Evolutionary conservation across 2,797 vertebrate genomes (phyloP).

Genomic region (Serranus cabrilla): DNA sequence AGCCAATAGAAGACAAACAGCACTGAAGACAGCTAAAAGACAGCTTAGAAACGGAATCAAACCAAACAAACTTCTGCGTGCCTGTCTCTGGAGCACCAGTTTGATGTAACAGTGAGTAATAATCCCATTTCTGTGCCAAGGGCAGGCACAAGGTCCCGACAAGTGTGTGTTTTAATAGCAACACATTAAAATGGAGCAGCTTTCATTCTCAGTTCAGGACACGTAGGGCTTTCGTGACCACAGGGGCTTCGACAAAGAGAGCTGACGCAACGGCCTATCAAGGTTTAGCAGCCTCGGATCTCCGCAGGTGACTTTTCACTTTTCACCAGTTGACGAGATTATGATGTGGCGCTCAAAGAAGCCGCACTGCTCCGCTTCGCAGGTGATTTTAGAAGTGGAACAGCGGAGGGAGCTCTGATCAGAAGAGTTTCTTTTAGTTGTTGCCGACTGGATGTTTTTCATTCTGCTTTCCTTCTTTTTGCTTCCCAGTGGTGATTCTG

Average conservation of each 20-base stretch:
- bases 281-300: slow-evolving; percentile 67
- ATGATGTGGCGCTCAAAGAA: slow-evolving; percentile 47
- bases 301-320: slow-evolving; percentile 71
- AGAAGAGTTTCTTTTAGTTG: slow-evolving; percentile 33
- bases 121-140: slow-evolving; percentile 73
- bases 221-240: slow-evolving; percentile 73
- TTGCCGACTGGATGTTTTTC: slow-evolving; percentile 12
- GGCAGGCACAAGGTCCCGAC: slow-evolving; percentile 76
- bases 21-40: slow-evolving; percentile 23
- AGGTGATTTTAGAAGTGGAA: slow-evolving; percentile 46
- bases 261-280: slow-evolving; percentile 75
- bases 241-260: slow-evolving; percentile 69
- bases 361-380: slow-evolving; percentile 18
- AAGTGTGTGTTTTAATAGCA: slow-evolving; percentile 71
- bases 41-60: slow-evolving; percentile 23
- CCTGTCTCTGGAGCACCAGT: slow-evolving; percentile 45
- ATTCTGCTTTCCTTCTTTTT: neutral
- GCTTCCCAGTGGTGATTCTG: neutral
- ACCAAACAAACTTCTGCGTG: slow-evolving; percentile 55
- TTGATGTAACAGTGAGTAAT: slow-evolving; percentile 83
- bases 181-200: slow-evolving; percentile 73
- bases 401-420: slow-evolving; percentile 23
- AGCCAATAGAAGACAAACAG: neutral
- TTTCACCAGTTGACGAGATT: slow-evolving; percentile 57
- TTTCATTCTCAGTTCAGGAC: slow-evolving; percentile 74